Conservation (phyloP, 2,113 vertebrate species). For the Gavialis gangeticus region DNA sequence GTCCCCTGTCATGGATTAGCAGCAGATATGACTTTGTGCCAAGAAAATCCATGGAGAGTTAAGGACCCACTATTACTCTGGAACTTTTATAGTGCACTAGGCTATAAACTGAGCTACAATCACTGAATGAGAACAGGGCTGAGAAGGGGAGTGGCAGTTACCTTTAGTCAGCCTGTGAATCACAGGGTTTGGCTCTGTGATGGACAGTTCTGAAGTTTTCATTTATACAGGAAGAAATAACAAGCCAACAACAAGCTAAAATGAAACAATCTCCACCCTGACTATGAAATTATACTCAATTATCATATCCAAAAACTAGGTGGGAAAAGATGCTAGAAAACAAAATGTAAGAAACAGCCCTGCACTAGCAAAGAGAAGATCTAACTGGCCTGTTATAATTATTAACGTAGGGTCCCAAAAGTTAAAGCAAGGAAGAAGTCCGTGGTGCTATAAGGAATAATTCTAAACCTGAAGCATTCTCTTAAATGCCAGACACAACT, state of each 20-base stretch:
- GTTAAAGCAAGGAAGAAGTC: neutral
- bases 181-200: constrained; percentile 11
- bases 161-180: neutral
- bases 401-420: no score
- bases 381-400: neutral
- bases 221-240: constrained; percentile 24
- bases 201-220: neutral
- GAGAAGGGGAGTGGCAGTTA: neutral
- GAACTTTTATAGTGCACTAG: neutral
- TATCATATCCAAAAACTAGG: neutral
- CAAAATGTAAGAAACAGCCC: neutral
- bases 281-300: neutral
- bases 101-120: neutral
- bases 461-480: neutral
- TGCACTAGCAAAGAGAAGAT: neutral
- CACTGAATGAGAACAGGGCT: neutral
- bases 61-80: neutral
- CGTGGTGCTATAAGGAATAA: neutral
- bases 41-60: constrained; percentile 28
- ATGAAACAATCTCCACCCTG: accelerated
- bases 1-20: neutral
- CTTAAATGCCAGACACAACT: neutral
- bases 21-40: neutral
- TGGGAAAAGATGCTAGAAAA: neutral
- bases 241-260: neutral